Evolutionary conservation across 92 coral and sea anemone species (phyloP), one percentile per base, ranked within the genome.

Genomic region (Actinostola sp.): DNA sequence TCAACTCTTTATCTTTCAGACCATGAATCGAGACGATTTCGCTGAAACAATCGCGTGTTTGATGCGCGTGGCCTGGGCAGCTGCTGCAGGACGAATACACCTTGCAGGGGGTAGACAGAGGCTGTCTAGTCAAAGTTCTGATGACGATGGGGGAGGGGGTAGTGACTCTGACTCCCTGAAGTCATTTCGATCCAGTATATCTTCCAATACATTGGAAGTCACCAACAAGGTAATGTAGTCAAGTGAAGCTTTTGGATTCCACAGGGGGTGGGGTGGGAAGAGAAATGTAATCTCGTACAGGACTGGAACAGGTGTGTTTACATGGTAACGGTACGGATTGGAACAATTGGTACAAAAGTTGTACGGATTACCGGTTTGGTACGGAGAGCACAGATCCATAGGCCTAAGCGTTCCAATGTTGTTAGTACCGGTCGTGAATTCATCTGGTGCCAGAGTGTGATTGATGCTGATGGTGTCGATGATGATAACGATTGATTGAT

Each of bases 21-120:
- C 97, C 15, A 91, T 91, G 97, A 91, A 91, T 8, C 80, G 97
- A 21, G 97, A 91, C 38, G 97, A 91, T 67, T 91, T 91, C 52
- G 97, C 97, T 1, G 97, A 91, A 61, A 91, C 97, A 4, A 91
- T 91, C 54, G 97, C 97, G 13, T 91, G 97, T 62, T 72, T 91
- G 23, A 91, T 91, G 97, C 83, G 97, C 24, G 97, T 91, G 5
- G 87, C 97, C n/a, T 91, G 97, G 97, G 97, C 97, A 16, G 97
- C 97, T 70, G 97, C 97, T 10, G 92, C 92, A 30, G 97, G 97
- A 1, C 72, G 88, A 53, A 66, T 91, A 31, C 88, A 91, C 84
- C 85, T 91, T 32, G 97, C 97, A 7, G 97, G 92, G 63, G 97
- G 97, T 71, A 79, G 97, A 46, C 97, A 91, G 70, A 76, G 91